Conservation (phyloP, 2,797 vertebrate genomes). For the Petrocephalus schoutedeni region DNA sequence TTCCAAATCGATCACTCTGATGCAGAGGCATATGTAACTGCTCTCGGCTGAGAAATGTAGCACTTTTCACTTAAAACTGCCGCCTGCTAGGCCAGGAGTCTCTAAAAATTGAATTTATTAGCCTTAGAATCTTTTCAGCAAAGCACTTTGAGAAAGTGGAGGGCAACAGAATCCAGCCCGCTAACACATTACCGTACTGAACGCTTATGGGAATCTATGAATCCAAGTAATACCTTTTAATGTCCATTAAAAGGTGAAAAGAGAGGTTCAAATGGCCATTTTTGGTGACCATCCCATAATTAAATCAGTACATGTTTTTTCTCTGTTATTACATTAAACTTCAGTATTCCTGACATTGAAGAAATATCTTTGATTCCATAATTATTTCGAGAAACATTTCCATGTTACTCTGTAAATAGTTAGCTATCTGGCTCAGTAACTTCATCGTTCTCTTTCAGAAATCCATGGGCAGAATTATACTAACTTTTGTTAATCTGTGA, state of each 20-base stretch:
- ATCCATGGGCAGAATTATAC: background rate
- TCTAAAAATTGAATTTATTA: slow-evolving; percentile 1
- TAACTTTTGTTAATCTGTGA: background rate
- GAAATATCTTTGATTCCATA: background rate
- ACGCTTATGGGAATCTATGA: background rate
- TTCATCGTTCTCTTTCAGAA: background rate
- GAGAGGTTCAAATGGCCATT: background rate
- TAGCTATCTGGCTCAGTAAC: background rate
- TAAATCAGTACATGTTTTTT: background rate
- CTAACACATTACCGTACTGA: background rate
- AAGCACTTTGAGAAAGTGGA: background rate
- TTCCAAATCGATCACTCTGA: slow-evolving; percentile 1
- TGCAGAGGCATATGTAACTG: background rate
- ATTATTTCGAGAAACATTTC: background rate
- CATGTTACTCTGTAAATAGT: background rate
- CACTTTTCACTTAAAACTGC: background rate
- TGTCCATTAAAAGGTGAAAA: background rate
- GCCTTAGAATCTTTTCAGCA: background rate
- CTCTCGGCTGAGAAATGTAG: background rate
- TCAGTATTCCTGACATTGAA: background rate
- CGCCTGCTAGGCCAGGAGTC: background rate
- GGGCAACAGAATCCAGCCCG: background rate
- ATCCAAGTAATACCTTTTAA: background rate
- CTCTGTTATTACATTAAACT: background rate
- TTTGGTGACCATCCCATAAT: background rate